These are phyloP conservation scores for Melanostigma gelatinosum DNA, from an alignment of 2,113 vertebrate genomes.

Conservation along the genomic window DNA sequence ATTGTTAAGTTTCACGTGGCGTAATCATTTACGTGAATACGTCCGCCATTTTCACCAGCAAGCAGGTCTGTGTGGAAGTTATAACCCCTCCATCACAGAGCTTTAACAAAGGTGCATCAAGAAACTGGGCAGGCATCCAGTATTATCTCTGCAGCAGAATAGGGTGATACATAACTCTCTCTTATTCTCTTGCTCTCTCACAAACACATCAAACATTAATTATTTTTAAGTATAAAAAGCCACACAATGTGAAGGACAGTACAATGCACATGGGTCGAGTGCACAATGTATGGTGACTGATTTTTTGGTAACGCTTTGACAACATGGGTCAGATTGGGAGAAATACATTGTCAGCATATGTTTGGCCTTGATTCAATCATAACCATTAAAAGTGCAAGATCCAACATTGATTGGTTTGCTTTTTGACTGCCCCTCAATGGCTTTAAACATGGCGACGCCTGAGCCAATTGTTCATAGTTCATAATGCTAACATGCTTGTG, in stretches of 20 bases:
- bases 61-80: slow-evolving; percentile 14
- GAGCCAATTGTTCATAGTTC: neutral
- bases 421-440: neutral
- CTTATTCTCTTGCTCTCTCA: neutral
- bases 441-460: neutral
- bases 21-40: neutral
- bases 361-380: neutral
- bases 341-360: neutral
- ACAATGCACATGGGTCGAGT: neutral
- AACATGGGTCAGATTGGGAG: neutral
- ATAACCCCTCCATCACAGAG: slow-evolving; percentile 13
- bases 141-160: slow-evolving; percentile 45
- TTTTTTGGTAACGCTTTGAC: slow-evolving; percentile 2
- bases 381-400: neutral
- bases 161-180: slow-evolving; percentile 33
- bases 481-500: neutral
- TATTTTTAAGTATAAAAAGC: slow-evolving; percentile 5
- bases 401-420: neutral
- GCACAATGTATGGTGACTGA: neutral
- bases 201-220: slow-evolving; percentile 9
- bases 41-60: neutral
- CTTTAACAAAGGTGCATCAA: slow-evolving; percentile 44
- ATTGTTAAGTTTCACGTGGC: neutral
- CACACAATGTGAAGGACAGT: neutral
- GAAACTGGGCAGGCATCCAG: slow-evolving; percentile 54